phyloP scores from a whole-genome alignment of 2,888 invertebrate species.

The Chrysolina oricalcia region DNA sequence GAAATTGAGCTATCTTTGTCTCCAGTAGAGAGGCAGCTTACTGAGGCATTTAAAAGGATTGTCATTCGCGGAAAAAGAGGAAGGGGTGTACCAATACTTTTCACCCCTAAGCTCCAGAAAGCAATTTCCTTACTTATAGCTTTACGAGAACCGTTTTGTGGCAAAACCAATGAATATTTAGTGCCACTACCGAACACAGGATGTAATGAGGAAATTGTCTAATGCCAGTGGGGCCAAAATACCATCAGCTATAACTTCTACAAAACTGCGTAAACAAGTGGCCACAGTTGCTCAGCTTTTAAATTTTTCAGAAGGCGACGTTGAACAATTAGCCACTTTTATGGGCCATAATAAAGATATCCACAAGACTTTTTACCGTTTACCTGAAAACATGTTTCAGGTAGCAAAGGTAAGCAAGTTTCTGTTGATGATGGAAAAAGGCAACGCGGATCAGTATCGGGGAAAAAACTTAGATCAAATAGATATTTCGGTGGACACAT shows the following conservation, averaged over 20 bases:
- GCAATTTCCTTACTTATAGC: neutral
- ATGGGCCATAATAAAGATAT: constrained; percentile 53
- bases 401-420: constrained; percentile 52
- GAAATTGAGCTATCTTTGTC: neutral
- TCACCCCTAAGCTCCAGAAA: neutral
- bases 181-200: too few species aligned
- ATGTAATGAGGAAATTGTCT: constrained; percentile 53
- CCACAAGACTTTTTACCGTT: constrained; percentile 46
- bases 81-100: neutral
- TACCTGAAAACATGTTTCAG: constrained; percentile 42
- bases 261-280: constrained; percentile 53
- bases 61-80: neutral
- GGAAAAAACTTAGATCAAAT: constrained; percentile 51
- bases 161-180: too few species aligned
- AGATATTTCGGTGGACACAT: constrained; percentile 23
- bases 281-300: constrained; percentile 55
- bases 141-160: too few species aligned
- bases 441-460: constrained; percentile 45
- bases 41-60: neutral
- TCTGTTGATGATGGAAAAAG: constrained; percentile 51
- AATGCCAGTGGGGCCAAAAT: constrained; percentile 51
- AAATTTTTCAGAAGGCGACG: constrained; percentile 50
- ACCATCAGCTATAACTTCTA: constrained; percentile 47
- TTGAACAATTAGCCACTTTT: too few species aligned
- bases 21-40: neutral